Evolutionary conservation across 1,140 invertebrate species (phyloP), one percentile per base, ranked within the genome.

Genomic region (Meloidogyne floridensis): DNA sequence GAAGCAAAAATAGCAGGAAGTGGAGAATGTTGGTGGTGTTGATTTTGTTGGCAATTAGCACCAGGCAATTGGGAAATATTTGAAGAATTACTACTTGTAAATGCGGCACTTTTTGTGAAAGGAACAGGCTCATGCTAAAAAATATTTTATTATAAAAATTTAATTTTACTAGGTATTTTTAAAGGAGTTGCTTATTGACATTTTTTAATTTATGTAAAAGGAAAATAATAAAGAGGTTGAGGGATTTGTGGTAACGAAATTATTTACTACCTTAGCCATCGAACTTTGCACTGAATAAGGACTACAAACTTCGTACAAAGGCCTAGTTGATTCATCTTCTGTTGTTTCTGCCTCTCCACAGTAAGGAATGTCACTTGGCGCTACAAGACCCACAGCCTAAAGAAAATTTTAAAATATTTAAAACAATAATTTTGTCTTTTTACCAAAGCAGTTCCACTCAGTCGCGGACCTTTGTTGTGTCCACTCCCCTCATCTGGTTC

Each of bases 311-410:
- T 81, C 81, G 18, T 81, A 72, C 77, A 70, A 72, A 71, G 47
- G 47, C 13, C 18, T 70, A n/a, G 65, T 53, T 47, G n/a, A 32
- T 73, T 43, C 51, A n/a, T 71, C 65, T 20, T 80, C 42, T 47
- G 65, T n/a, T n/a, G 53, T 43, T 42, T 65, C 51, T 9, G 42
- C 42, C n/a, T 75, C 70, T 20, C 81, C 81, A 75, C 81, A 82
- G 51, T 82, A 82, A 18, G 81, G 81, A 42, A 82, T 82, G 54
- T 82, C 81, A 59, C 72, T 69, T 5, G 81, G 78, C 11, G 77
- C 81, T 5, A 82, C 80, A 9, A 81, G 51, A 69, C 80, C 80
- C 0, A 76, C 80, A 9, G 80, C 72, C 72, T 75, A 51, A n/a
- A 32, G 8, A 7, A 18, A 65, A 15, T 11, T 56, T 15, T 18